Base-by-base conservation (phyloP, 1,140 invertebrate species). In the Drosophila sucinea region DNA sequence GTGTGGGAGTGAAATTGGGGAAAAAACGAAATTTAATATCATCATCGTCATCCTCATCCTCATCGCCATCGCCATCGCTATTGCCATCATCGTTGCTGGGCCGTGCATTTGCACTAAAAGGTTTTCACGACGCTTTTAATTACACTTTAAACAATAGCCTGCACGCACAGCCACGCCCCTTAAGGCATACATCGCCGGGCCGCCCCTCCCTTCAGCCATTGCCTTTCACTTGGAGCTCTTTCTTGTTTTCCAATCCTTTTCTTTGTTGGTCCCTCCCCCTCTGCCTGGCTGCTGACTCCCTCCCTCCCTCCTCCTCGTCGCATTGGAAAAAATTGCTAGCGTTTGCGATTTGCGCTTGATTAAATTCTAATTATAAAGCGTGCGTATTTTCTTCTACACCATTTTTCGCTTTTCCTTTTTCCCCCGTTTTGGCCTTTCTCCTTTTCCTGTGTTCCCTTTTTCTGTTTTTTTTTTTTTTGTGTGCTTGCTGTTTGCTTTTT, bases 321-420 rank as follows among this genome's bases (percentile, higher is more conserved):
- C 44, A 25, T 47, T 17, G 23, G 29, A 67, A 67, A 58, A 79
- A 89, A 80, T 75, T 79, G 85, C 73, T 57, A 68, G 51, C 74
- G 84, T 77, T 87, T 84, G 85, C 84, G 85, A 89, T 89, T 89
- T 84, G 85, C 84, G 85, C 84, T 89, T 89, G 84, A 89, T 89
- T 89, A 89, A 90, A 89, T 89, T 89, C 84, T 89, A 89, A 89
- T 89, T 89, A 89, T 89, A 89, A 89, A 90, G 81, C 85, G 73
- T 90, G 85, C 84, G 85, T 89, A 89, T 70, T 56, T 56, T 40
- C 38, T 33, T 63, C 25, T 44, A 25, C 47, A 17, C 38, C 4
- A 5, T 25, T 54, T 70, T 67, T 63, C 25, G 25, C 10, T 65
- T 54, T 38, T 11, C 61, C 23, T 7, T 23, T 27, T 51, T 33